These are phyloP conservation scores for Nasonia longicornis DNA, from an alignment of 1,140 invertebrate species.

Conservation along the genomic window DNA sequence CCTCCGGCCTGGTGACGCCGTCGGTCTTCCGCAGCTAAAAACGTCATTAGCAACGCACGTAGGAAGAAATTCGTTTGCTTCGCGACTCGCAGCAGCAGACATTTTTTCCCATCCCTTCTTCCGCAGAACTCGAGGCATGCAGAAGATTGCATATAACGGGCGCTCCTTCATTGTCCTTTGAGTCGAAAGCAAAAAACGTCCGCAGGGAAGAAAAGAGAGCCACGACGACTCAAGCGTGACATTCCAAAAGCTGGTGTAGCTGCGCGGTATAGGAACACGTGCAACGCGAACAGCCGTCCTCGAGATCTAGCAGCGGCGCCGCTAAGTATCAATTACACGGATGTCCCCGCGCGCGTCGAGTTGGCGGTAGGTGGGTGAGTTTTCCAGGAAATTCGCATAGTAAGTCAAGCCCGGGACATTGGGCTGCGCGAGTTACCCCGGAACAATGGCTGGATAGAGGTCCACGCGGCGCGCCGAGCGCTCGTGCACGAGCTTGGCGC, in stretches of 20 bases:
- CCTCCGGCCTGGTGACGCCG: neutral
- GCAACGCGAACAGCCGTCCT: neutral
- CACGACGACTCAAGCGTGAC: neutral
- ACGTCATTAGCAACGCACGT: neutral
- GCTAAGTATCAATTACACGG: conserved; percentile 67
- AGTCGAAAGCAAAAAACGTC: conserved; percentile 25
- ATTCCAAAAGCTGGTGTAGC: too few species aligned
- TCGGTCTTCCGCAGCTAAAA: conserved; percentile 10
- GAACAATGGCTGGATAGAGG: conserved; percentile 60
- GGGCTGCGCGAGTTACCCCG: conserved; percentile 45
- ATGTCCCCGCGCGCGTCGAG: conserved; percentile 53
- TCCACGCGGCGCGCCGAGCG: conserved; percentile 16
- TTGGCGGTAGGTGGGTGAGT: conserved; percentile 14
- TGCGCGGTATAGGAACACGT: neutral
- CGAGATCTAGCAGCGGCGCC: conserved; percentile 39
- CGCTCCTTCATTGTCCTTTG: neutral
- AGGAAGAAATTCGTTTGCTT: conserved; percentile 12
- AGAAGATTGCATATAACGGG: neutral
- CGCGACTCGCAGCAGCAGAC: neutral
- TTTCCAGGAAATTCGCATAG: conserved; percentile 68
- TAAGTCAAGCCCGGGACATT: conserved; percentile 66
- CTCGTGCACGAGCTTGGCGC: conserved; percentile 51
- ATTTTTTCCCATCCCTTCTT: neutral
- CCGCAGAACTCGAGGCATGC: neutral
- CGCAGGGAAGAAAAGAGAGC: neutral